phyloP scores from a whole-genome alignment of 2,888 invertebrate genomes.

The Lysandra bellargus region DNA sequence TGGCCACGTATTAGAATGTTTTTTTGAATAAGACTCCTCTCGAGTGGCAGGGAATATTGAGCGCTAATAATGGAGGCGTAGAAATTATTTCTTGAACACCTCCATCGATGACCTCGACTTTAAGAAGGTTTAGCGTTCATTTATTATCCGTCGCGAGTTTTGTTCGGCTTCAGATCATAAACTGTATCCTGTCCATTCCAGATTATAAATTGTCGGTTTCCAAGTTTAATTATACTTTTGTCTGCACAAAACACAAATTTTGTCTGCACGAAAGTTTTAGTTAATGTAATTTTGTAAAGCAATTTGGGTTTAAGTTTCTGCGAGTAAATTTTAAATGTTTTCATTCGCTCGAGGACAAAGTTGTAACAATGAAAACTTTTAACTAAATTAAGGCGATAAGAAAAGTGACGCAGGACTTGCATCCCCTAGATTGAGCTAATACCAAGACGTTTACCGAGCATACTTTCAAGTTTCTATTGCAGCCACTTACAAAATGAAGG shows the following conservation, averaged over 20 bases:
- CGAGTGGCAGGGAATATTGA: constrained; percentile 54
- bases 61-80: constrained; percentile 52
- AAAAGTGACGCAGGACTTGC: constrained; percentile 51
- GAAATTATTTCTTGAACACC: constrained; percentile 41
- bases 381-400: constrained; percentile 64
- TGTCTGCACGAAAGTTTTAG: constrained; percentile 24
- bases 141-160: constrained; percentile 35
- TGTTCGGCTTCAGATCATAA: constrained; percentile 39
- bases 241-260: neutral
- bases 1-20: constrained; percentile 71
- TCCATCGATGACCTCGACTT: constrained; percentile 34
- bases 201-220: constrained; percentile 17
- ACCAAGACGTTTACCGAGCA: constrained; percentile 16
- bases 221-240: constrained; percentile 26
- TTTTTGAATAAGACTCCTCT: constrained; percentile 62
- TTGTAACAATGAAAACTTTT: constrained; percentile 52
- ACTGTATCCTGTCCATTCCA: constrained; percentile 38
- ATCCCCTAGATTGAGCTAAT: neutral
- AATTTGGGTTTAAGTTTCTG: constrained; percentile 6
- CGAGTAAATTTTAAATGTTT: constrained; percentile 28
- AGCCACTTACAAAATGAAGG: constrained; percentile 21
- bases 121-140: constrained; percentile 37
- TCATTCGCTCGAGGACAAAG: constrained; percentile 33
- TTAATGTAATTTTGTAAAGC: constrained; percentile 9
- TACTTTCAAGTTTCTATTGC: constrained; percentile 13